Evolutionary conservation across 2,113 vertebrate species (phyloP).

Genomic region (Chrysochloris asiatica): DNA sequence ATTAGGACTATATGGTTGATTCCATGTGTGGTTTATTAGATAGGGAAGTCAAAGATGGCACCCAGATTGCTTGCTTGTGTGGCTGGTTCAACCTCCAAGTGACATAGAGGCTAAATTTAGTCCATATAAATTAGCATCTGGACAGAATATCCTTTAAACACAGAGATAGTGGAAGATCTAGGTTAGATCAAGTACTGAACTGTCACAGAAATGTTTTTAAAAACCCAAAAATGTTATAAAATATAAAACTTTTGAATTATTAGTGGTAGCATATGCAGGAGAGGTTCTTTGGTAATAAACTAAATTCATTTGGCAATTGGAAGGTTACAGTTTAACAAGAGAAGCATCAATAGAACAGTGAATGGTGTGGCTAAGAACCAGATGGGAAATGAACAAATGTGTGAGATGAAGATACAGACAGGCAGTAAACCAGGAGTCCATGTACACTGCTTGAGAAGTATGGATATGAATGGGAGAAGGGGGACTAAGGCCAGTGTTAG

Average conservation of each 20-base stretch:
- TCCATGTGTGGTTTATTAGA: background rate
- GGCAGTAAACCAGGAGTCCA: background rate
- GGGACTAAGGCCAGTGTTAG: background rate
- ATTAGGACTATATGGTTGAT: no score
- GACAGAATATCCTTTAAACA: background rate
- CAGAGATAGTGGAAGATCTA: background rate
- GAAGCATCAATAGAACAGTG: background rate
- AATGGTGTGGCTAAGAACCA: background rate
- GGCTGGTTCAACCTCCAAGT: background rate
- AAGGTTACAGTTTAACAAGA: background rate
- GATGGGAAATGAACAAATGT: background rate
- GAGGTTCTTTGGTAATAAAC: background rate
- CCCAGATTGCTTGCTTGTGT: background rate
- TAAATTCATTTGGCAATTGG: background rate
- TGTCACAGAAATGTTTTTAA: background rate
- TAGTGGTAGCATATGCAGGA: background rate
- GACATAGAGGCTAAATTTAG: background rate
- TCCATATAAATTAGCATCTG: background rate
- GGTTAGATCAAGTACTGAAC: background rate
- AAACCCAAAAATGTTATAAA: background rate
- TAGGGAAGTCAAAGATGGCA: background rate
- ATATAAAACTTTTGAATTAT: background rate
- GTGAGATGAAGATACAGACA: background rate
- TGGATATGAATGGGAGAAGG: background rate
- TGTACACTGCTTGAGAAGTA: background rate